These are phyloP conservation scores for Sarcoramphus papa DNA, from an alignment of 2,797 vertebrate genomes.

Conservation along the genomic window DNA sequence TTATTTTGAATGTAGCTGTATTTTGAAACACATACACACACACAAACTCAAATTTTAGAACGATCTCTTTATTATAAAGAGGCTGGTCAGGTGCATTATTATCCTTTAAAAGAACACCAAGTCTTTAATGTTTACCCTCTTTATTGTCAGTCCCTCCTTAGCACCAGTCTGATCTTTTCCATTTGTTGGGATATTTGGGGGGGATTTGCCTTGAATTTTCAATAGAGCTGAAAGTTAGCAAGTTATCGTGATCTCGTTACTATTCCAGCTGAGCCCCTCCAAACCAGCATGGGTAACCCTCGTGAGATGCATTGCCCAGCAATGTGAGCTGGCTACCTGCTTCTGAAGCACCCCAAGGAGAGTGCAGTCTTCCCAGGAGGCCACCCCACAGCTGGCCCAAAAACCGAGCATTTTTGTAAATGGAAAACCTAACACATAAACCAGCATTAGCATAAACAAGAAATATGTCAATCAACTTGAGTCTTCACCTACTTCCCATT, in stretches of 20 bases:
- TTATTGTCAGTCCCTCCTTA: background rate
- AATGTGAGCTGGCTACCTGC: background rate
- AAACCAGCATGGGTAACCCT: accelerated
- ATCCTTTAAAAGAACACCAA: background rate
- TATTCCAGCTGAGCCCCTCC: background rate
- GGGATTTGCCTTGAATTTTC: background rate
- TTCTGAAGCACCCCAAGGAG: background rate
- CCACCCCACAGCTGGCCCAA: background rate
- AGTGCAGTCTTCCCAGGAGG: background rate
- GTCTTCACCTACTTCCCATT: background rate
- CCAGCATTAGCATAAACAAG: background rate
- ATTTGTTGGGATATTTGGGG: accelerated
- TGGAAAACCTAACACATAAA: background rate
- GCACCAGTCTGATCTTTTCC: background rate
- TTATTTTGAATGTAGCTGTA: background rate
- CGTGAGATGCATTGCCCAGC: accelerated
- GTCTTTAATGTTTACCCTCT: background rate
- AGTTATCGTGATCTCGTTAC: accelerated
- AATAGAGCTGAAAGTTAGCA: background rate
- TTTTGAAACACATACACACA: background rate
- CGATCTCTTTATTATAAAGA: background rate
- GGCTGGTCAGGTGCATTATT: background rate
- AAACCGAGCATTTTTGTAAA: background rate
- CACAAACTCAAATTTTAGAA: background rate
- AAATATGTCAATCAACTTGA: background rate